Conservation (phyloP, 2,113 vertebrate genomes). For the Psittacula cyanocephala region DNA sequence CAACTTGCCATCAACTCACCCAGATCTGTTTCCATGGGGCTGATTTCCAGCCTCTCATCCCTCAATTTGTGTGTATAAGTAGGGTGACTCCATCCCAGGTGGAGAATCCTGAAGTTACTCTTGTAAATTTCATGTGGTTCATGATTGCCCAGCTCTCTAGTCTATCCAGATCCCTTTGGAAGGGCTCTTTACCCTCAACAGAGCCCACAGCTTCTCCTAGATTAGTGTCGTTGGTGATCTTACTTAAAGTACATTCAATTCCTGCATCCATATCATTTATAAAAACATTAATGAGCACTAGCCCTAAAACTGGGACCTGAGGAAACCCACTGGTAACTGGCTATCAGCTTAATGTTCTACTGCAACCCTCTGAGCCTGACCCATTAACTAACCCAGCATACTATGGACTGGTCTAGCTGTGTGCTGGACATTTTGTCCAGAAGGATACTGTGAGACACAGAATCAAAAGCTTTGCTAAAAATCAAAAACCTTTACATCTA, state of each 20-base stretch:
- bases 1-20: background rate
- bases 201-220: background rate
- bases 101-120: background rate
- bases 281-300: background rate
- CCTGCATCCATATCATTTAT: background rate
- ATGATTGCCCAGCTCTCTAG: too few species aligned
- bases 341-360: background rate
- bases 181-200: background rate
- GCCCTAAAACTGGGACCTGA: background rate
- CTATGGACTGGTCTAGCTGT: background rate
- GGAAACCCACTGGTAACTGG: background rate
- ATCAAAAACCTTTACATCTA: background rate
- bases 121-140: background rate
- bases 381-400: accelerated
- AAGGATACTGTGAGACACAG: background rate
- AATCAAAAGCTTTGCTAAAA: background rate
- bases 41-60: background rate
- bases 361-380: background rate
- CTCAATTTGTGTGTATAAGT: background rate
- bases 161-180: background rate
- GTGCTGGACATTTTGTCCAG: background rate
- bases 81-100: background rate
- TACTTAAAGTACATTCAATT: background rate
- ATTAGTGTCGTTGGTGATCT: background rate
- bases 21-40: too few species aligned